These are phyloP conservation scores for Periparus ater DNA, from an alignment of 2,797 vertebrate species.

Conservation along the genomic window DNA sequence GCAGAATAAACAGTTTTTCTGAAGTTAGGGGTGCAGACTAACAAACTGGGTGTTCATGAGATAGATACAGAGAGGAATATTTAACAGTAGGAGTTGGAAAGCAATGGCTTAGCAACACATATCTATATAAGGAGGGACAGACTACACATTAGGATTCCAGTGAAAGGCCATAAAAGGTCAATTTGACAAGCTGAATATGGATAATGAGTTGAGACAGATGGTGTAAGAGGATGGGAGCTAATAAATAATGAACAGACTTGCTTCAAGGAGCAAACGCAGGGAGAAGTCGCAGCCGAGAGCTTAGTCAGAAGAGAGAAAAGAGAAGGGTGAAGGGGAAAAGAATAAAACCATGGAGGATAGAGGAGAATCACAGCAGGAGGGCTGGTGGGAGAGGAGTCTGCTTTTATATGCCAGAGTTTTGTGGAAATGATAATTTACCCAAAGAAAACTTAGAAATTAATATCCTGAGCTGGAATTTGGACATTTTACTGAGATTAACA, in stretches of 20 bases:
- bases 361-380: slow-evolving; percentile 1
- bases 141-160: slow-evolving; percentile 23
- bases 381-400: neutral
- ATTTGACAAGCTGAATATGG: slow-evolving; percentile 39
- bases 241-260: slow-evolving; percentile 63
- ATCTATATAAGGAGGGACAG: slow-evolving; percentile 50
- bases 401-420: neutral
- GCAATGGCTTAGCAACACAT: neutral
- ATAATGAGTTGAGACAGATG: slow-evolving; percentile 64
- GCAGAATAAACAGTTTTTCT: slow-evolving; percentile 39
- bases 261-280: slow-evolving; percentile 35
- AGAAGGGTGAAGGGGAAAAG: slow-evolving; percentile 30
- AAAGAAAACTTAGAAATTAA: neutral
- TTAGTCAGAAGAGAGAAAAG: slow-evolving; percentile 24
- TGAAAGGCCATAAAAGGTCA: slow-evolving; percentile 65
- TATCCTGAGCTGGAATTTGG: neutral
- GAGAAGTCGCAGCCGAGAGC: neutral
- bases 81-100: slow-evolving; percentile 28
- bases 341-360: slow-evolving; percentile 2
- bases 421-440: neutral
- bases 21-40: neutral
- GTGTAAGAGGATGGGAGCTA: slow-evolving; percentile 38
- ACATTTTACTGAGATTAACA: neutral
- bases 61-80: neutral
- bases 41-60: neutral